A percentile compares a stretch with the other conserved stretches of the same genome.
These are phyloP conservation scores for Gobius niger DNA, from an alignment of 2,113 vertebrate species.

Conservation along the genomic window DNA sequence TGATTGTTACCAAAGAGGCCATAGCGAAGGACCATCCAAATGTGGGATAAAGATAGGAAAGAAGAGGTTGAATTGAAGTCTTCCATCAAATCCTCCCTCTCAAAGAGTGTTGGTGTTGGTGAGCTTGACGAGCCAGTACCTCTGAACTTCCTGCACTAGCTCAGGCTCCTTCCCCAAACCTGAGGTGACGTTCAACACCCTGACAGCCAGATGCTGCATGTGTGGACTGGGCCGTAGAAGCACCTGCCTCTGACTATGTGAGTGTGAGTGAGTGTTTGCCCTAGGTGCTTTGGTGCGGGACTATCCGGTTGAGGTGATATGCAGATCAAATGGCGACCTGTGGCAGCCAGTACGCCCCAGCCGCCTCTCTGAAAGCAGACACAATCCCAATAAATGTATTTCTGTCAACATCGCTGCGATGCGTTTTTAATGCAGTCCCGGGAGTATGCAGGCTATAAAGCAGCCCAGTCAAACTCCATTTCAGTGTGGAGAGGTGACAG, in stretches of 20 bases:
- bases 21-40: no score
- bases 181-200: no score
- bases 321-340: constrained; percentile 68
- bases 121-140: no score
- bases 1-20: no score
- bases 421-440: constrained; percentile 77
- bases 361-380: constrained; percentile 76
- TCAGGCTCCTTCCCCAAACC: no score
- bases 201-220: no score
- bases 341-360: constrained; percentile 61
- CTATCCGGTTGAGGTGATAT: constrained; percentile 48
- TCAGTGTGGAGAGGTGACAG: constrained; percentile 67
- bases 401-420: constrained; percentile 76
- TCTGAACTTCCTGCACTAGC: no score
- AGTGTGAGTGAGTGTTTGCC: constrained; percentile 4
- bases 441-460: constrained; percentile 64
- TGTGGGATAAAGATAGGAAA: no score
- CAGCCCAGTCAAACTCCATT: constrained; percentile 77
- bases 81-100: no score
- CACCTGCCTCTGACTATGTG: constrained; percentile 1
- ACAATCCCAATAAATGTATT: constrained; percentile 80
- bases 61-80: no score
- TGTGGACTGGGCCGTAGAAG: no score
- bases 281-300: constrained; percentile 36
- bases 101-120: no score